These are phyloP conservation scores for Ophiothrix spiculata DNA, from an alignment of 35 echinoderm and acorn worm species.

Conservation along the genomic window DNA sequence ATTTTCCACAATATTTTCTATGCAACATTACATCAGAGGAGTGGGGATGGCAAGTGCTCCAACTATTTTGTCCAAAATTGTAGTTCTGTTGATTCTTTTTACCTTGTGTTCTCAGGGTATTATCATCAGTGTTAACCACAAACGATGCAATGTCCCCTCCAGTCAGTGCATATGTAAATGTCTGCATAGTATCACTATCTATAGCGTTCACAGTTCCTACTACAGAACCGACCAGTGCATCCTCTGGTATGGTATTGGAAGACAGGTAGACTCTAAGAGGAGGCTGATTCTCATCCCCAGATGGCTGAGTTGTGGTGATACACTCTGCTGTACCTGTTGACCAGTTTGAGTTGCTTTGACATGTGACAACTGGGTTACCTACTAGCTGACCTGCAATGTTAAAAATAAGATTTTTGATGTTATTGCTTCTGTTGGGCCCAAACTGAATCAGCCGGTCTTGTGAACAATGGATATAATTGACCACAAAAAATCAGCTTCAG, in stretches of 20 bases:
- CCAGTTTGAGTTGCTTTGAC: constrained; percentile 34
- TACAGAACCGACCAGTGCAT: not conserved
- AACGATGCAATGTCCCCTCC: constrained; percentile 17
- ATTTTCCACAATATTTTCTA: too few species aligned
- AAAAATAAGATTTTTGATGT: too few species aligned
- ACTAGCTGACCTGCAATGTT: constrained; percentile 15
- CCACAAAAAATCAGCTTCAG: too few species aligned
- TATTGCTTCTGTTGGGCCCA: too few species aligned
- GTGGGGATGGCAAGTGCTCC: too few species aligned
- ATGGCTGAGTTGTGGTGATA: constrained; percentile 3
- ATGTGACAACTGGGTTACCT: constrained; percentile 28
- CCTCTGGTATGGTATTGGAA: constrained; percentile 28
- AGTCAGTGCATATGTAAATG: constrained; percentile 11
- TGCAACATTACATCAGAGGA: too few species aligned
- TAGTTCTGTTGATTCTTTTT: too few species aligned
- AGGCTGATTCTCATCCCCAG: constrained; percentile 6
- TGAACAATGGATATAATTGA: too few species aligned
- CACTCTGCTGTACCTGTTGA: constrained; percentile 38
- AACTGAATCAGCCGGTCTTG: too few species aligned
- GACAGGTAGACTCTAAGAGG: constrained; percentile 15
- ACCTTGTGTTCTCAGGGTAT: constrained; percentile 40
- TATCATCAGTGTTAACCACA: constrained; percentile 13
- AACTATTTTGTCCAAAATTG: too few species aligned
- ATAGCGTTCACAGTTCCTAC: constrained; percentile 23
- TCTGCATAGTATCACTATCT: constrained; percentile 21